Evolutionary conservation across 2,888 invertebrate species (phyloP), one percentile per base, ranked within the genome.

Genomic region (Harmothoe impar): DNA sequence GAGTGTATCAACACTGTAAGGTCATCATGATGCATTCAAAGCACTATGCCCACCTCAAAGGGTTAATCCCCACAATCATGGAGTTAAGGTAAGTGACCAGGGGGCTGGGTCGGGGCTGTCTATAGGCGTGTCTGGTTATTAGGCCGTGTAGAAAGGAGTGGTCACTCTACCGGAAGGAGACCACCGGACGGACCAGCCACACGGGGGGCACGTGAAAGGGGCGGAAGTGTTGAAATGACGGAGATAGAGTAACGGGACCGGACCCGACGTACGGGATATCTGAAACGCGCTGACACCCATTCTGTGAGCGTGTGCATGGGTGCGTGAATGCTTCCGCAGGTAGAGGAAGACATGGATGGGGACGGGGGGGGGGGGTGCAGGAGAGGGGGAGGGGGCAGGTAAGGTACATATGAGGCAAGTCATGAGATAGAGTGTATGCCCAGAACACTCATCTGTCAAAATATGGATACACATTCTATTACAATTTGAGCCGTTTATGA

Each of bases 201-300:
- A 84, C n/a, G 12, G 29, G 25, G 29, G 35, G 35, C 81, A 81
- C 86, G 52, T 86, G 86, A 86, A 86, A 86, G 86, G 31, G 86
- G 56, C 86, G 86, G 86, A 86, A 86, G 86, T 86, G 86, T 54
- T 86, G 56, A 56, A 52, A 29, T 86, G 86, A 86, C 33, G 86
- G 86, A 86, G 54, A 52, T 51, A 29, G 86, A 86, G 86, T 86
- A 86, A 86, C 86, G 86, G 86, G 86, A 84, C 84, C 84, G 20
- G 29, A 25, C 84, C 51, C 35, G 84, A 86, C 86, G 54, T 86
- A 31, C 86, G 86, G 86, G 54, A 86, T 54, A 56, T 25, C 43
- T 20, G 84, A 84, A 84, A 23, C 43, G 43, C 43, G 43, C 43
- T 43, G 43, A 43, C 43, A 43, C 43, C 43, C 10, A n/a, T 62